phyloP scores from a whole-genome alignment of 2,113 vertebrate species.

The Gymnocephalus cernua region DNA sequence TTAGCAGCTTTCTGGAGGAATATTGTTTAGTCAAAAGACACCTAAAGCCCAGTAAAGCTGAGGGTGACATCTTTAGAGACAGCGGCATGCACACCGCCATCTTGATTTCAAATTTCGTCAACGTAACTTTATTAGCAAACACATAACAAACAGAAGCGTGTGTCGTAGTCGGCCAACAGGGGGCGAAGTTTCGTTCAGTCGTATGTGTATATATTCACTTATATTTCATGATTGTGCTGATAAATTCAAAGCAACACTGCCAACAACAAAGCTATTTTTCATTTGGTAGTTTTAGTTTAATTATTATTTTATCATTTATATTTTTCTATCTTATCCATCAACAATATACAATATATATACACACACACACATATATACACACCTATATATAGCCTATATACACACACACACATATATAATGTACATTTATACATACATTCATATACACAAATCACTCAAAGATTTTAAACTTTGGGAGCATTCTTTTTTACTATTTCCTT shows the following conservation, averaged over 20 bases:
- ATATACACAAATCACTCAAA: neutral
- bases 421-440: no score
- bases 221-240: no score
- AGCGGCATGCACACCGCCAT: conserved; percentile 80
- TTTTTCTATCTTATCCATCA: no score
- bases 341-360: no score
- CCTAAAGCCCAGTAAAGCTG: conserved; percentile 56
- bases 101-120: conserved; percentile 63
- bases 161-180: conserved; percentile 8
- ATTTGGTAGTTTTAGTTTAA: no score
- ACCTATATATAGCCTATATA: no score
- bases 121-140: conserved; percentile 78
- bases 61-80: conserved; percentile 76
- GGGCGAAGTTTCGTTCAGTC: conserved; percentile 24
- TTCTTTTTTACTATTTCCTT: neutral
- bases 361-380: no score
- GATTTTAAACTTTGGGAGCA: neutral
- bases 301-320: no score
- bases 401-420: no score
- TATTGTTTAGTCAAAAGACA: conserved; percentile 40
- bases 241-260: no score
- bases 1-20: conserved; percentile 21
- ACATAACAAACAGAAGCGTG: neutral
- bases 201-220: no score
- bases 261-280: no score